Evolutionary conservation across 2,113 vertebrate genomes (phyloP), one percentile per base, ranked within the genome.

Genomic region (Osmerus mordax): DNA sequence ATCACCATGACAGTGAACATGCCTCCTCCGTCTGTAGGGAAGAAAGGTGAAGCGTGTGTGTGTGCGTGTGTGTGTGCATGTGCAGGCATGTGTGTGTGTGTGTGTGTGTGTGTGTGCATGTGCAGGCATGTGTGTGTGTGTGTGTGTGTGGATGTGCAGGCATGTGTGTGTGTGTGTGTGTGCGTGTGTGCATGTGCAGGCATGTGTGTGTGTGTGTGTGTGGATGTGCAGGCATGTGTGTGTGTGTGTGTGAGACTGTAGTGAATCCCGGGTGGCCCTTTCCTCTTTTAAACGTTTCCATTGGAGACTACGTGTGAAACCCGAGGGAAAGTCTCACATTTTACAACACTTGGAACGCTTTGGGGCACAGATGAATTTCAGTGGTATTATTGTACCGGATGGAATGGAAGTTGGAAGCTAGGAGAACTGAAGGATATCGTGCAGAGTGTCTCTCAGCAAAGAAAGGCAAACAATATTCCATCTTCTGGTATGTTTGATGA

Each of bases 251-350:
- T 65, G 67, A 3, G 69, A 77, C 52, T 79, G 74, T 74, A 47
- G 41, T 47, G 73, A 63, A 72, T 79, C 65, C 72, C 74, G 64
- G 82, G 82, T 86, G 86, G 81, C 77, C 79, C 23, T 62, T 66
- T 72, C 67, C 19, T 16, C 29, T 72, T n/a, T 51, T 63, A 72
- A 70, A 70, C 70, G 51, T 78, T 81, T 81, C 77, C 80, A 78
- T 79, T 68, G 73, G 69, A 88, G 78, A 86, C 63, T 78, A 83
- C 55, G 79, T 85, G 82, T 85, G 82, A 83, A 88, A 81, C 69
- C 61, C 61, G 67, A 1, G 54, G 67, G 72, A 71, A 70, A 78
- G 67, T 60, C 73, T 86, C 79, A 82, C 81, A 63, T 62, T 73
- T 85, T 82, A 78, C 75, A 79, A 78, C 66, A 29, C 69, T 65